Percentiles rank a stretch among this genome's conserved stretches.
These are phyloP conservation scores for Rhodeus uyekii DNA, from an alignment of 2,797 vertebrate species.

Conservation along the genomic window DNA sequence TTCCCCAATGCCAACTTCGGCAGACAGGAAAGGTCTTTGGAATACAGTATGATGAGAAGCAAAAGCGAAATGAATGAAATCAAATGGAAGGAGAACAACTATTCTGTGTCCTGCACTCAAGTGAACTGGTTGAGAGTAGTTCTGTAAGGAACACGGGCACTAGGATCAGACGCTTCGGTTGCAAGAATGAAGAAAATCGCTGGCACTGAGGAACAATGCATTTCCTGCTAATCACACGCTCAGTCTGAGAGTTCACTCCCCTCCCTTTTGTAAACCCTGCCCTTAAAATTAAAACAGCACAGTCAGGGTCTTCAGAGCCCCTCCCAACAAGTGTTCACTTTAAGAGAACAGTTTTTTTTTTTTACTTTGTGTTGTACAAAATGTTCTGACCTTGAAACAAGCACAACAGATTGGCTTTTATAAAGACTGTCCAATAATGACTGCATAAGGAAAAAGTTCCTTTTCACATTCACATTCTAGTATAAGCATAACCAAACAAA, in stretches of 20 bases:
- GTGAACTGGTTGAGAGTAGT: not conserved
- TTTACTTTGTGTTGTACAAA: constrained; percentile 21
- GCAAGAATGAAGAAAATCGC: constrained; percentile 30
- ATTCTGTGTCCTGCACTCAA: not conserved
- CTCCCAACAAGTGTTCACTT: not conserved
- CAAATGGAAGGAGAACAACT: not conserved
- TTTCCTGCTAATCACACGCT: constrained; percentile 34
- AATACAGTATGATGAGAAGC: not conserved
- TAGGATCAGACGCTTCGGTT: constrained; percentile 14
- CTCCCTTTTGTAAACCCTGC: not conserved
- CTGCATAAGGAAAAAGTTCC: not conserved
- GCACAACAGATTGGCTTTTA: not conserved
- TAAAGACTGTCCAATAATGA: not conserved
- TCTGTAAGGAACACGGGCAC: not conserved
- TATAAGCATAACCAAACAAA: not conserved
- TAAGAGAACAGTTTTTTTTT: not conserved
- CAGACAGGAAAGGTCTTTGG: not conserved
- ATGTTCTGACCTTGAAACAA: constrained; percentile 32
- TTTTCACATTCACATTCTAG: not conserved
- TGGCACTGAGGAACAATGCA: constrained; percentile 27
- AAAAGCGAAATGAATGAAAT: not conserved
- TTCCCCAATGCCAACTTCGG: not conserved
- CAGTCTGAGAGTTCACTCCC: not conserved
- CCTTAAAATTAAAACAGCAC: not conserved
- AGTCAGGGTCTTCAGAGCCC: not conserved